Evolutionary conservation across 1,140 invertebrate species (phyloP).

Genomic region (Drosophila sp.): DNA sequence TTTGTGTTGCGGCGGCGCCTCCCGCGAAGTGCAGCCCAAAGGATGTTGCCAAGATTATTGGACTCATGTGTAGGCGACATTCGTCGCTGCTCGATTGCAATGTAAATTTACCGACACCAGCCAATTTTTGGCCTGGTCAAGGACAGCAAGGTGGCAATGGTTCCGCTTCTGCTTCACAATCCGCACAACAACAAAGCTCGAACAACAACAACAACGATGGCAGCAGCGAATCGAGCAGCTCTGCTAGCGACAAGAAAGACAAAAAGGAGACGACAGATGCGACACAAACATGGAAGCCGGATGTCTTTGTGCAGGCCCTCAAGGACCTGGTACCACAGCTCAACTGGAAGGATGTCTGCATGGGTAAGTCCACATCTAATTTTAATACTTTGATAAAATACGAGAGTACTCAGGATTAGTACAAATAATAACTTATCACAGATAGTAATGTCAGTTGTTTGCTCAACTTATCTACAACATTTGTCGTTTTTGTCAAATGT

Average conservation of each 20-base stretch:
- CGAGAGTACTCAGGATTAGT: too few relatives aligned
- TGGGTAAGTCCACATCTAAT: constrained; percentile 86
- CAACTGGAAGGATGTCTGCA: constrained; percentile 96
- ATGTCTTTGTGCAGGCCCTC: constrained; percentile 95
- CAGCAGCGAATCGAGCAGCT: constrained; percentile 64
- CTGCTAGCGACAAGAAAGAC: constrained; percentile 84
- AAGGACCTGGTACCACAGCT: constrained; percentile 95
- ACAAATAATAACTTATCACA: neutral
- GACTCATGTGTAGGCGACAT: constrained; percentile 94
- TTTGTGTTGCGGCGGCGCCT: constrained; percentile 88
- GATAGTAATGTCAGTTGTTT: neutral
- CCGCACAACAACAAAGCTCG: constrained; percentile 61
- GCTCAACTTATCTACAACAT: neutral
- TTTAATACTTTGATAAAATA: too few relatives aligned
- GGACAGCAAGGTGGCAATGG: constrained; percentile 51
- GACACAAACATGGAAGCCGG: constrained; percentile 94
- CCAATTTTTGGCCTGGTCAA: constrained; percentile 86
- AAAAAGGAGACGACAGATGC: constrained; percentile 85
- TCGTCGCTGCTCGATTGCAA: constrained; percentile 89
- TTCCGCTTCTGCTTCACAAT: constrained; percentile 35
- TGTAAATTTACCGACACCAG: constrained; percentile 88
- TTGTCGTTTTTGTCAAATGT: constrained; percentile 9
- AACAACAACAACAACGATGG: constrained; percentile 69
- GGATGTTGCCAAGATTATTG: constrained; percentile 92
- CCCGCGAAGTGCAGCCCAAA: constrained; percentile 89